Evolutionary conservation across 1,140 invertebrate species (phyloP).

Genomic region (Tetramorium parvispinum): DNA sequence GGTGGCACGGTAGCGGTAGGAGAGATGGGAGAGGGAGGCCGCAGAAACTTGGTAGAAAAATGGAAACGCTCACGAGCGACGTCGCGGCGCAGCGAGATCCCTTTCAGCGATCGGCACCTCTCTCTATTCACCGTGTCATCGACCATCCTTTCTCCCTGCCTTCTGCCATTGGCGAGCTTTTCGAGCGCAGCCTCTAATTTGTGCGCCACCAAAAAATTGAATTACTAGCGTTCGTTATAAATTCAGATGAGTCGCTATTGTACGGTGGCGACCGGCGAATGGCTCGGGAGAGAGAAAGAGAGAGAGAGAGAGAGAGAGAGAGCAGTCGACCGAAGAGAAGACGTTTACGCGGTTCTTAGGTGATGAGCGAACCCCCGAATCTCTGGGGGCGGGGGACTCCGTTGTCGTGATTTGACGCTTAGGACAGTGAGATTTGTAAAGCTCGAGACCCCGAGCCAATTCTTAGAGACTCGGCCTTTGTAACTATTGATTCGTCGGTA

Average conservation of each 20-base stretch:
- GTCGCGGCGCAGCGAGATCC: conserved; percentile 11
- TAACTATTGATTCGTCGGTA: conserved; percentile 24
- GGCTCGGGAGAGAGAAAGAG: background rate
- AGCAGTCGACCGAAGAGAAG: conserved; percentile 2
- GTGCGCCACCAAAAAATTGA: conserved; percentile 50
- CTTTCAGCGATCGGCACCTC: conserved; percentile 45
- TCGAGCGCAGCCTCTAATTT: conserved; percentile 46
- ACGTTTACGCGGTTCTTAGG: conserved; percentile 42
- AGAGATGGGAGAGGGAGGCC: background rate
- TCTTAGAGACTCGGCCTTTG: conserved; percentile 26
- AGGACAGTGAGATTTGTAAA: background rate
- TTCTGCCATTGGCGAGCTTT: conserved; percentile 16
- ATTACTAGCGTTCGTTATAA: conserved; percentile 63
- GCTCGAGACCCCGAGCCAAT: background rate
- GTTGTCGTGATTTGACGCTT: conserved; percentile 45
- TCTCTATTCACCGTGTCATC: conserved; percentile 50
- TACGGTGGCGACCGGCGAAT: background rate
- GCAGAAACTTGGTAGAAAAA: conserved; percentile 44
- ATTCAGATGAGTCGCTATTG: conserved; percentile 64
- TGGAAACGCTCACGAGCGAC: conserved; percentile 50
- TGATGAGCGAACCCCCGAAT: conserved; percentile 32
- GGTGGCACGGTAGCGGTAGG: background rate
- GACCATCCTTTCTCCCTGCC: background rate
- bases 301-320: background rate
- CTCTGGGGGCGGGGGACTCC: background rate